A percentile compares a stretch with the other conserved stretches of the same genome.
Conservation (phyloP, 1,140 invertebrate species). For the Antheraea mylitta region DNA sequence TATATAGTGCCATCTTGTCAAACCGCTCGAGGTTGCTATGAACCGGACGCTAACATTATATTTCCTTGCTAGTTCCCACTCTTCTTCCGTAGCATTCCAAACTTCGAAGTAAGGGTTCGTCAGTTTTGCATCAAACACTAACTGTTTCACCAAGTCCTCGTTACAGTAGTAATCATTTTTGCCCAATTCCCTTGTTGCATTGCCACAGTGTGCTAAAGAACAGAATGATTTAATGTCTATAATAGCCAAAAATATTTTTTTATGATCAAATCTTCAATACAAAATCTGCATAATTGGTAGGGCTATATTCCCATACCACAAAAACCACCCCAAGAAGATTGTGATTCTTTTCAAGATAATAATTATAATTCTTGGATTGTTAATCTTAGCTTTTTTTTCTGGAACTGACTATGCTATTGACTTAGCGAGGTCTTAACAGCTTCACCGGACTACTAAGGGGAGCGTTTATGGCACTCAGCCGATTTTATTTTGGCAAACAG, state of each 20-base stretch:
- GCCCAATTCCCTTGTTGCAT: slow-evolving; percentile 76
- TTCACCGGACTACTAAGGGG: no score
- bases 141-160: slow-evolving; percentile 89
- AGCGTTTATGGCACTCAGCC: no score
- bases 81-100: slow-evolving; percentile 77
- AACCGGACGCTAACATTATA: slow-evolving; percentile 88
- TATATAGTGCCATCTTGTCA: slow-evolving; percentile 91
- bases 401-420: no score
- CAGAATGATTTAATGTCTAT: not conserved
- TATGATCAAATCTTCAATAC: no score
- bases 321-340: no score
- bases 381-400: no score
- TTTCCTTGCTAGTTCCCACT: slow-evolving; percentile 78
- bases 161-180: slow-evolving; percentile 91
- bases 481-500: no score
- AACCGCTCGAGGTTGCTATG: slow-evolving; percentile 92
- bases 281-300: no score
- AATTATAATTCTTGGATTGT: no score
- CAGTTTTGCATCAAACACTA: slow-evolving; percentile 93
- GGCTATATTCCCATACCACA: no score
- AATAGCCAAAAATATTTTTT: not conserved
- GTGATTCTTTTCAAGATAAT: no score
- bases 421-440: no score
- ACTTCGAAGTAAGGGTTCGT: slow-evolving; percentile 85
- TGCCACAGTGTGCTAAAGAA: slow-evolving; percentile 82